Base-by-base conservation (phyloP, 2,113 vertebrate genomes). In the Ictidomys tridecemlineatus region DNA sequence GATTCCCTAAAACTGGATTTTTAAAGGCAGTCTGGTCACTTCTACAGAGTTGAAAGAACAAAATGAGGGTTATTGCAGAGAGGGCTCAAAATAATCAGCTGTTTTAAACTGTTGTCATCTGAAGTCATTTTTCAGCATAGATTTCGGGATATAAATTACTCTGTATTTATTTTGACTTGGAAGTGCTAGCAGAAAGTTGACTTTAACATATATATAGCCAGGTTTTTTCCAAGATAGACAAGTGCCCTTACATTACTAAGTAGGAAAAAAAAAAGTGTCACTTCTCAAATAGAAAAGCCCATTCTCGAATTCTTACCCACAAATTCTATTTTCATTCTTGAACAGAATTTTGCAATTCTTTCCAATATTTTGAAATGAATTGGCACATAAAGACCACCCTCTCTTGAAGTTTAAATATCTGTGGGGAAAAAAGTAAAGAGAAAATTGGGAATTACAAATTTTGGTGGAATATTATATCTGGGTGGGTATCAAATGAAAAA, bases 181-280 rank as follows among this genome's bases (percentile, higher is more conserved):
- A 94, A 93, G 84, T 95, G 4, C 9, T 94, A 86, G 30, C 7
- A 88, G 26, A 42, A 95, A 94, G 87, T 58, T 74, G 61, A 74
- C 24, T 92, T 78, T 70, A 73, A 69, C 32, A 89, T 73, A 20
- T 53, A 72, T 63, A 78, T 70, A 48, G 24, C 4, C 70, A 69
- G 30, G 9, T 2, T 32, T 39, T 85, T 86, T 89, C 37, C 2
- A 53, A 72, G 34, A 6, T 77, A 78, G 3, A 92, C 78, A 16
- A 84, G 92, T 45, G 14, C 0, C 18, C 85, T 92, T 28, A 8
- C 2, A 67, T 90, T 51, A 85, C n/a, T 72, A 94, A 63, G 24
- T 28, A 63, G 24, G 24, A 1, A 8, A 74, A 26, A 72, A 80
- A 92, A 76, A 88, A 45, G 5, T 56, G 4, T 1, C 12, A 80